Percentiles rank a stretch among this genome's conserved stretches.
Evolutionary conservation across 2,113 vertebrate genomes (phyloP).

Genomic region (Parotia lawesii): DNA sequence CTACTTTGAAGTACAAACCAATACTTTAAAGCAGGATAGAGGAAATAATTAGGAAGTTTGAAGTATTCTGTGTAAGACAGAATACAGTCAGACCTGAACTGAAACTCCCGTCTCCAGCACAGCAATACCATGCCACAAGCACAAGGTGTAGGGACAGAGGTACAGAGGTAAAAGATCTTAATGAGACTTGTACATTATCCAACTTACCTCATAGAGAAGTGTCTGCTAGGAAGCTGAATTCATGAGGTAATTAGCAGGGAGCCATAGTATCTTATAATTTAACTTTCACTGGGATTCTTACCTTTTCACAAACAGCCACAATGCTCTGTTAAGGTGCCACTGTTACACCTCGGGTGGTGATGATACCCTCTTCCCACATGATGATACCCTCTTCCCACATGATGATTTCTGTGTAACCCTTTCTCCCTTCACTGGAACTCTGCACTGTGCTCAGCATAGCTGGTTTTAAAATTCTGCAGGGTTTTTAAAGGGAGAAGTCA

Average conservation of each 20-base stretch:
- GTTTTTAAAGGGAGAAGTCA: background rate
- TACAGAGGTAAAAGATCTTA: background rate
- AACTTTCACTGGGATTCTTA: background rate
- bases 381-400: accelerated
- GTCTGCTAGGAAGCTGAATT: background rate
- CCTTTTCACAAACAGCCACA: background rate
- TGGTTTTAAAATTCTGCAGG: background rate
- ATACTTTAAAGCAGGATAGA: background rate
- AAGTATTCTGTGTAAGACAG: background rate
- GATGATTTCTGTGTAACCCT: background rate
- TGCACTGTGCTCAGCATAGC: background rate
- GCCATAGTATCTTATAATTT: background rate
- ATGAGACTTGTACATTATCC: background rate
- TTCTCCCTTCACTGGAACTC: background rate
- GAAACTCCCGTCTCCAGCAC: background rate
- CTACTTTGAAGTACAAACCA: background rate
- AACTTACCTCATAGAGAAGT: background rate
- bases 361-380: background rate
- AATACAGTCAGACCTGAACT: background rate
- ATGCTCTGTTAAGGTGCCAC: background rate
- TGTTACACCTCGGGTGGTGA: accelerated
- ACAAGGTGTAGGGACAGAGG: background rate
- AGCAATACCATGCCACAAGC: background rate
- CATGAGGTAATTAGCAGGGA: background rate
- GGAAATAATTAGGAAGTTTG: background rate